Evolutionary conservation across 2,888 invertebrate genomes (phyloP), one percentile per base, ranked within the genome.

Genomic region (Pyrrhosoma nymphula): DNA sequence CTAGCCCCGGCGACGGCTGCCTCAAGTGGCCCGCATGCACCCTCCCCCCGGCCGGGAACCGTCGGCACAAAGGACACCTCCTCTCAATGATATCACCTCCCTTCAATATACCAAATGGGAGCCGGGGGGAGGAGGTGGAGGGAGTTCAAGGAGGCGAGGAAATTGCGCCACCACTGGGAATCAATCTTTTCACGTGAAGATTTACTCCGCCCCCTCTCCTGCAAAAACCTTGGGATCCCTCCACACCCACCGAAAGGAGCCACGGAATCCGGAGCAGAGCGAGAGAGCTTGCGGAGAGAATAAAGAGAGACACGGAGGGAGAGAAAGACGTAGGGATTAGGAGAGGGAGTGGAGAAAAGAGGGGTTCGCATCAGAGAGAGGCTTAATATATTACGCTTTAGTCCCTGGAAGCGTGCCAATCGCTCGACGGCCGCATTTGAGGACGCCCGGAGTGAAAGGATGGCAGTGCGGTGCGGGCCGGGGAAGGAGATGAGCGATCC

Each of bases 91-190:
- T 82, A 30, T 35, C 82, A n/a, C 82, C 16, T 82, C 26, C 47
- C 82, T 82, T 82, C 82, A 82, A 82, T 75, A 75, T 16, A n/a
- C 75, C 75, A 30, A 75, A 75, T 35, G 35, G 35, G 35, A 82
- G 82, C 82, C 18, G 16, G 60, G 8, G 8, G 47, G 47, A 4
- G 47, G 47, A 47, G 47, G 8, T 8, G n/a, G n/a, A 3, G 82
- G n/a, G n/a, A 3, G 82, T 35, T 82, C 82, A 82, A 16, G 82
- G 82, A 82, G 82, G 82, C 30, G 35, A 82, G 18, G 35, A 82
- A 82, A 35, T 75, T 75, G 75, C 75, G 75, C 75, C 75, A 75
- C 82, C 82, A 35, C 82, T 30, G 82, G 82, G 82, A 82, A 82
- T 82, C 35, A 82, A 82, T 82, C 82, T 82, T 35, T 35, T 26